Evolutionary conservation across 2,797 vertebrate genomes (phyloP).

Genomic region (Ctenochaetus hawaiiensis): DNA sequence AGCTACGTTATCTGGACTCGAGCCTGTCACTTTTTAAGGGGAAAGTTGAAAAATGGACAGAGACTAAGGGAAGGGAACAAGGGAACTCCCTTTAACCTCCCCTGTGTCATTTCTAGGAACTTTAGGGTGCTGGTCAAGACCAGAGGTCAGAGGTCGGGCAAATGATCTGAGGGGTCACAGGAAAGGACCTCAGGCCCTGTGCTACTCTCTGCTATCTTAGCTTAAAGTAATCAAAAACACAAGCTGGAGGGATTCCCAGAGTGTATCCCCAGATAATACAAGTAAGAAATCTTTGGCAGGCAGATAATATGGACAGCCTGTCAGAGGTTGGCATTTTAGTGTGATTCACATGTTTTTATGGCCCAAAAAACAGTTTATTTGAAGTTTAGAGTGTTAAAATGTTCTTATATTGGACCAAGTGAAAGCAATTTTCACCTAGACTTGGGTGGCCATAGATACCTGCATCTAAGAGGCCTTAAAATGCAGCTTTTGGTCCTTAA

Average conservation of each 20-base stretch:
- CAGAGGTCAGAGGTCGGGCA: slow-evolving; percentile 41
- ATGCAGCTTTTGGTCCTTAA: background rate
- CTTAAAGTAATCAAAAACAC: slow-evolving; percentile 62
- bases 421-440: slow-evolving; percentile 17
- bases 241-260: slow-evolving; percentile 37
- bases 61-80: slow-evolving; percentile 61
- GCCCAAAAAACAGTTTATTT: slow-evolving; percentile 18
- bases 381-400: slow-evolving; percentile 14
- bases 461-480: slow-evolving; percentile 24
- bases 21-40: slow-evolving; percentile 66
- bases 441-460: slow-evolving; percentile 23
- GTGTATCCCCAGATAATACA: slow-evolving; percentile 20
- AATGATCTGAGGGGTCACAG: slow-evolving; percentile 26
- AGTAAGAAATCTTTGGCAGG: slow-evolving; percentile 28
- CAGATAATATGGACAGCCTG: background rate
- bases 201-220: slow-evolving; percentile 30
- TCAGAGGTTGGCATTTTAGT: slow-evolving; percentile 7
- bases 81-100: slow-evolving; percentile 61
- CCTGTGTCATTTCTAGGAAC: slow-evolving; percentile 29
- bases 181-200: slow-evolving; percentile 27
- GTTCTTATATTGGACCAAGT: slow-evolving; percentile 8
- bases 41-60: slow-evolving; percentile 47
- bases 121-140: slow-evolving; percentile 38
- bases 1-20: slow-evolving; percentile 62
- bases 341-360: slow-evolving; percentile 1